Conservation (phyloP, 2,888 invertebrate genomes). For the Nemotelus nigrinus region DNA sequence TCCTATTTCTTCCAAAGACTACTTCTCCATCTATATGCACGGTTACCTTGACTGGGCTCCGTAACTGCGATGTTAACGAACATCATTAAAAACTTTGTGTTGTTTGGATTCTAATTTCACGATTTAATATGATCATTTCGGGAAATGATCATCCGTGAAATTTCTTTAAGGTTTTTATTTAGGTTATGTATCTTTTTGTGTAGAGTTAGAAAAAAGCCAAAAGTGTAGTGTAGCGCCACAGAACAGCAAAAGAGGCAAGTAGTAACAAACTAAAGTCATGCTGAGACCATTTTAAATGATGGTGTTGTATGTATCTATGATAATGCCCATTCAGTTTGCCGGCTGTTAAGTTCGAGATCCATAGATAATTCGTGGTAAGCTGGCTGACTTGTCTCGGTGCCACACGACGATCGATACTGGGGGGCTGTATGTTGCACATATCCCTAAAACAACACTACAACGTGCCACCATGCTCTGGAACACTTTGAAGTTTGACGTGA, state of each 20-base stretch:
- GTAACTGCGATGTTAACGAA: not conserved
- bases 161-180: not conserved
- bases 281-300: not conserved
- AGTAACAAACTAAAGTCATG: not conserved
- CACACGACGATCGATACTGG: no score
- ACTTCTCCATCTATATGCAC: no score
- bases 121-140: slow-evolving; percentile 1
- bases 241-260: not conserved
- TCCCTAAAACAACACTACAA: not conserved
- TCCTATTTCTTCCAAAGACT: no score
- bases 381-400: no score
- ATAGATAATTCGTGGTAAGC: no score
- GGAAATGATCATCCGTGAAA: not conserved
- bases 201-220: not conserved
- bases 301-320: not conserved
- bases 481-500: not conserved
- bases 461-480: not conserved
- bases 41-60: not conserved
- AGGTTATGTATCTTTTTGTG: not conserved
- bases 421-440: not conserved
- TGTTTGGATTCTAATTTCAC: not conserved
- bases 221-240: not conserved
- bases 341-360: no score
- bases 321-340: no score
- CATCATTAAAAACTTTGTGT: not conserved